These are phyloP conservation scores for Podarcis muralis DNA, from an alignment of 2,113 vertebrate species.

Conservation along the genomic window DNA sequence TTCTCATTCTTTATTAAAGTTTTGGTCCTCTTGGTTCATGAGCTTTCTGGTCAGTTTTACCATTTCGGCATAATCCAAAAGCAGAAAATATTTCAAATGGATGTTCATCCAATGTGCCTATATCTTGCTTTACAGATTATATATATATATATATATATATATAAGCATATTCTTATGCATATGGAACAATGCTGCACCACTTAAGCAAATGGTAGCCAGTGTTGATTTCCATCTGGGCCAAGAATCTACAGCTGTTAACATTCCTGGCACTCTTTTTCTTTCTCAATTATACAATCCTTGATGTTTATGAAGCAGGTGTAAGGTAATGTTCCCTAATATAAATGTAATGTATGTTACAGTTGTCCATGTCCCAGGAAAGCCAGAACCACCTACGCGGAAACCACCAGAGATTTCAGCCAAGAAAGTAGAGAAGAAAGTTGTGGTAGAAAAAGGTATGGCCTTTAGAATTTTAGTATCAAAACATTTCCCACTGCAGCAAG, in stretches of 20 bases:
- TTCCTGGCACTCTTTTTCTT: not conserved
- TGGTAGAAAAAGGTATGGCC: slow-evolving; percentile 79
- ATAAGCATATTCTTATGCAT: not conserved
- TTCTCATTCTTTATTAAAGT: too few relatives aligned
- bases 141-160: too few relatives aligned
- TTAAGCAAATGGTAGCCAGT: not conserved
- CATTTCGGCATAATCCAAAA: too few relatives aligned
- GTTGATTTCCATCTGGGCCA: not conserved
- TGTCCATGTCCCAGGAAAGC: slow-evolving; percentile 71
- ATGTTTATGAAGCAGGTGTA: not conserved
- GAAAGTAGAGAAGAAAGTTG: slow-evolving; percentile 73
- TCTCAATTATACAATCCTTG: not conserved
- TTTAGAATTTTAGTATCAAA: slow-evolving; percentile 14
- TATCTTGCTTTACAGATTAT: not conserved
- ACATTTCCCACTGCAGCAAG: not conserved
- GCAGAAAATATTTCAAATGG: not conserved
- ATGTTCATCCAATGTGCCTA: not conserved
- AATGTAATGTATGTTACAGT: slow-evolving; percentile 50
- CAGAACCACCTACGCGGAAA: slow-evolving; percentile 60
- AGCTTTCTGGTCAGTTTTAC: too few relatives aligned
- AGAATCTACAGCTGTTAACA: not conserved
- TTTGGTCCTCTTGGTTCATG: too few relatives aligned
- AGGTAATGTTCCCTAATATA: not conserved
- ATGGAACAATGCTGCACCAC: not conserved
- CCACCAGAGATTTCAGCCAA: slow-evolving; percentile 61